Conservation (phyloP, 2,113 vertebrate genomes). For the Elephantulus edwardii region DNA sequence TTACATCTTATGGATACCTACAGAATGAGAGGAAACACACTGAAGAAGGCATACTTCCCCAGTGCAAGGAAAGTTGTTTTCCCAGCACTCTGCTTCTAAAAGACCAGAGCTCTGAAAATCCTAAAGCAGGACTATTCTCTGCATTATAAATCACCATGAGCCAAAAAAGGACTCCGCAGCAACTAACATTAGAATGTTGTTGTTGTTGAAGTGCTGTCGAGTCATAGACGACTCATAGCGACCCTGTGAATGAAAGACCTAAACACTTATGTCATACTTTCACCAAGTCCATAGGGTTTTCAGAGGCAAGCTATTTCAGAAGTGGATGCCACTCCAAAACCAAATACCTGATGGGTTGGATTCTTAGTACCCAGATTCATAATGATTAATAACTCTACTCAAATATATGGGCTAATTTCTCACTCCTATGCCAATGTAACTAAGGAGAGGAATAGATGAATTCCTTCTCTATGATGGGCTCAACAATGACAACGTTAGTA, state of each 20-base stretch:
- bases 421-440: background rate
- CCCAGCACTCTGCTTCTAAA: background rate
- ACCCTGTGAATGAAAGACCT: no score
- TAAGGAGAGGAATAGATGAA: background rate
- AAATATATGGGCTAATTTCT: no score
- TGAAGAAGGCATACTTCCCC: background rate
- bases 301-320: no score
- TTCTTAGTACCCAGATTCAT: no score
- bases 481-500: background rate
- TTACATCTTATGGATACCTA: background rate
- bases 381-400: no score
- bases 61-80: background rate
- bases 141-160: background rate
- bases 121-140: background rate
- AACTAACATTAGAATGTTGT: no score
- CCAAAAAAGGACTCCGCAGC: background rate
- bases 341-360: no score
- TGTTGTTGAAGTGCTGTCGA: no score
- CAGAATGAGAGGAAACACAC: background rate
- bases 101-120: background rate
- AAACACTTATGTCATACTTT: no score
- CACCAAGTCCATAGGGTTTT: no score
- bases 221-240: no score
- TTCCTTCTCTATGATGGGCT: background rate
- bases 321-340: no score